Evolutionary conservation across 2,113 vertebrate species (phyloP), one percentile per base, ranked within the genome.

Genomic region (Xiphophorus hellerii): DNA sequence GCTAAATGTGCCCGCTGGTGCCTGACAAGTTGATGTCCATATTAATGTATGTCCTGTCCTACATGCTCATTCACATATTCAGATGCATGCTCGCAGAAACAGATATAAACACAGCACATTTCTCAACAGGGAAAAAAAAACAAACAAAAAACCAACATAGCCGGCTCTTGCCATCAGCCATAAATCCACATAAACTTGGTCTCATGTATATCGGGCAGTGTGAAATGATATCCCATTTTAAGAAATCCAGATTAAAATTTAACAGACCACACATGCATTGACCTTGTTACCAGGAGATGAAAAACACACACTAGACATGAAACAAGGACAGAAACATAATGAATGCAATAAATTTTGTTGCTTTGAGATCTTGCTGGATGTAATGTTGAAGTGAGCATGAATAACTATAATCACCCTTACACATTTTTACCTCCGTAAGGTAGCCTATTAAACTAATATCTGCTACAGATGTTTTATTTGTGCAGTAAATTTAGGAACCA

Each of bases 241-340:
- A 92, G 87, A 93, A 94, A 93, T 93, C 89, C 81, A 87, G 94
- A 94, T 95, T 94, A 93, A 92, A 91, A 90, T 89, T 88, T 89
- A 89, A 91, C 87, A 87, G 90, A 86, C 88, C 90, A 88, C 93
- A 93, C 91, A 82, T 91, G 90, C 87, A 91, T 89, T 93, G 91
- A 93, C 93, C 94, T 93, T 94, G 90, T 94, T 93, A 90, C 81
- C 86, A 71, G 72, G 80, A 78, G 70, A 76, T 76, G 79, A 90
- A 90, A 70, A 66, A 70, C 33, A 77, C 66, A 72, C 68, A 69
- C 62, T 51, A 54, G 48, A 77, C 25, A 64, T 42, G 28, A 54
- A 68, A 62, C 51, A 81, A 89, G 87, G 82, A 85, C 82, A 78
- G 75, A 80, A 80, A 73, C 22, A 30, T 22, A 72, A 73, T 67